Evolutionary conservation across 2,797 vertebrate genomes (phyloP).

Genomic region (Eupleurogrammus muticus): DNA sequence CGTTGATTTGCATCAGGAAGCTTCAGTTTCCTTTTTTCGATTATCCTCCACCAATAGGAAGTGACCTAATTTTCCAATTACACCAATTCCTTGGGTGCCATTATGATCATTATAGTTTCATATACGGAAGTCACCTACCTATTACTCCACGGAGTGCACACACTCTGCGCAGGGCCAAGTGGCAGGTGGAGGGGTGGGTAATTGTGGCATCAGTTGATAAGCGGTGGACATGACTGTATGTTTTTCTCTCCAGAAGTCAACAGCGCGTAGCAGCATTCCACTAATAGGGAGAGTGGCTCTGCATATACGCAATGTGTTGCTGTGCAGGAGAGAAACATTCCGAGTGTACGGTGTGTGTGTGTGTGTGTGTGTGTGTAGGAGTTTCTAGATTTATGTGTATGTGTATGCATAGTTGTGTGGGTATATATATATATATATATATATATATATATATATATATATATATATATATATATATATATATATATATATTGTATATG

Average conservation of each 20-base stretch:
- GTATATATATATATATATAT: slow-evolving; percentile 17
- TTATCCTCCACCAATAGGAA: slow-evolving; percentile 49
- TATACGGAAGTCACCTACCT: slow-evolving; percentile 25
- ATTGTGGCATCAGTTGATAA: slow-evolving; percentile 70
- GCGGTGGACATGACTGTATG: slow-evolving; percentile 72
- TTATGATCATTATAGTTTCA: slow-evolving; percentile 48
- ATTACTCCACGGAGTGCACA: slow-evolving; percentile 7
- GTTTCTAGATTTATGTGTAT: slow-evolving; percentile 48
- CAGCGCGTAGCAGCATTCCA: slow-evolving; percentile 75
- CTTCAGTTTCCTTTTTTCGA: slow-evolving; percentile 59
- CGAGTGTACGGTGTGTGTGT: slow-evolving; percentile 46
- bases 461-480: slow-evolving; percentile 48
- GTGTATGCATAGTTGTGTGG: slow-evolving; percentile 45
- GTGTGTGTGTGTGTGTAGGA: slow-evolving; percentile 41
- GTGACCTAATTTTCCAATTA: slow-evolving; percentile 53
- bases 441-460: slow-evolving; percentile 5
- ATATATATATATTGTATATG: slow-evolving; percentile 32
- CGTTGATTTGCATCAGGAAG: slow-evolving; percentile 53
- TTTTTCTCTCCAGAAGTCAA: slow-evolving; percentile 82
- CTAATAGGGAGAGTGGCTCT: slow-evolving; percentile 83
- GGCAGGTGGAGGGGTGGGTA: slow-evolving; percentile 60
- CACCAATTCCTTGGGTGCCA: slow-evolving; percentile 22
- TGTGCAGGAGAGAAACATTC: slow-evolving; percentile 77
- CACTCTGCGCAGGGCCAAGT: slow-evolving; percentile 20
- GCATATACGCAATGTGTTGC: slow-evolving; percentile 83